Percentiles rank a stretch among this genome's conserved stretches.
Evolutionary conservation across 2,888 invertebrate species (phyloP).

Genomic region (Chrysomela aeneicollis): DNA sequence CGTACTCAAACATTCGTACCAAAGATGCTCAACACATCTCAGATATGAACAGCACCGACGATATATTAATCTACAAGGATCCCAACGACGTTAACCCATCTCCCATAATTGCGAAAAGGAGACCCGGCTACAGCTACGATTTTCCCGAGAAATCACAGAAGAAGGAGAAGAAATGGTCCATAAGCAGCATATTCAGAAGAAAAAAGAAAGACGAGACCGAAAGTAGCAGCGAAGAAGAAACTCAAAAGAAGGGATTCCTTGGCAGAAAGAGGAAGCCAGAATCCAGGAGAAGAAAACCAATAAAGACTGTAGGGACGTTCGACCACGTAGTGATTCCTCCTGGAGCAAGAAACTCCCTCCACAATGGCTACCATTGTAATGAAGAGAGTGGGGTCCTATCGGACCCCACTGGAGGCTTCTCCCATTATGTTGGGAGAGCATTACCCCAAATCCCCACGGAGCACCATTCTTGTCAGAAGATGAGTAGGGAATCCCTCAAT

Average conservation of each 20-base stretch:
- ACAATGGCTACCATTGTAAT: constrained; percentile 45
- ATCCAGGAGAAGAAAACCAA: constrained; percentile 65
- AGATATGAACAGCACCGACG: constrained; percentile 58
- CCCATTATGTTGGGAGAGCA: constrained; percentile 47
- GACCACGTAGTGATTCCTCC: constrained; percentile 69
- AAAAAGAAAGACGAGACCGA: constrained; percentile 75
- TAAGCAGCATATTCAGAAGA: constrained; percentile 79
- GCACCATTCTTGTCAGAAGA: constrained; percentile 55
- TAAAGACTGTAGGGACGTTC: constrained; percentile 67
- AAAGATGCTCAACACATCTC: constrained; percentile 49
- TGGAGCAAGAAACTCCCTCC: constrained; percentile 36
- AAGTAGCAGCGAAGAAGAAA: constrained; percentile 64
- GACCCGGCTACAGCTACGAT: constrained; percentile 64
- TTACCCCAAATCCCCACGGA: constrained; percentile 46
- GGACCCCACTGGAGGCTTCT: constrained; percentile 63
- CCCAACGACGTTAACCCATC: constrained; percentile 48
- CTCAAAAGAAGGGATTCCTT: constrained; percentile 56
- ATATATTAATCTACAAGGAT: constrained; percentile 48
- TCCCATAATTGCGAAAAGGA: constrained; percentile 54
- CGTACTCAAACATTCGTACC: constrained; percentile 55
- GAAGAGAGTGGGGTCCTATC: constrained; percentile 67
- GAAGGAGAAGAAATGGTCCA: constrained; percentile 79
- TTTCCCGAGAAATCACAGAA: constrained; percentile 63
- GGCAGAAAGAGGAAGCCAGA: constrained; percentile 58
- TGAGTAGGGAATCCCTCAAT: constrained; percentile 42